Evolutionary conservation across 2,797 vertebrate genomes (phyloP), one percentile per base, ranked within the genome.

Genomic region (Pithecia hirsuta): DNA sequence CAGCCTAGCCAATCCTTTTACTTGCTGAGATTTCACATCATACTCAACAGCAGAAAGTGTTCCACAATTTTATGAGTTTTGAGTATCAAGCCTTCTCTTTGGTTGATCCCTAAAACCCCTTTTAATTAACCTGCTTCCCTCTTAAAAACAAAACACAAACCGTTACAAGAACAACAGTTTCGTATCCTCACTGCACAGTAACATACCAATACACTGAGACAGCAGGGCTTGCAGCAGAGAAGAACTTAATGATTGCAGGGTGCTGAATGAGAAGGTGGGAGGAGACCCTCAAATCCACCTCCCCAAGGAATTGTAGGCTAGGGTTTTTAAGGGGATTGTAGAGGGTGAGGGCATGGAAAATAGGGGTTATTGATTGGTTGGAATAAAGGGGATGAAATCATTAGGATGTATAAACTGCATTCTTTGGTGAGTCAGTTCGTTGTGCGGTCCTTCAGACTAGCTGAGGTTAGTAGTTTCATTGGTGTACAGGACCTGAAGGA

Each of bases 1-100:
- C 33, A 67, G 64, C 33, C 64, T 67, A 67, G 33, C 33, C 76
- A 61, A 15, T 83, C 9, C 36, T 82, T 86, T 89, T 52, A 76
- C n/a, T 50, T 86, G 26, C 26, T 22, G 39, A 95, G n/a, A 67
- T 90, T 89, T 87, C 50, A 81, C 6, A 48, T 84, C 67, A 44
- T 52, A 67, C 30, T 91, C 46, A 46, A 81, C 4, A 59, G 14
- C 28, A 89, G 41, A 86, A 78, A 85, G 12, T 39, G 74, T 78
- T 13, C 46, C 44, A 85, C 41, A 95, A 26, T 93, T 86, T 93
- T 85, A 57, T 89, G 78, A 90, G 26, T 93, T 91, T 80, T 91
- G 46, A 95, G 44, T 28, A 76, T 39, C 72, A 95, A 83, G 7
- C 1, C n/a, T 89, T 91, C 48, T 92, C 33, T 90, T 95, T 64